A percentile compares a stretch with the other conserved stretches of the same genome.
These are phyloP conservation scores for Standfussiana lucernea DNA, from an alignment of 2,888 invertebrate genomes.

Conservation along the genomic window DNA sequence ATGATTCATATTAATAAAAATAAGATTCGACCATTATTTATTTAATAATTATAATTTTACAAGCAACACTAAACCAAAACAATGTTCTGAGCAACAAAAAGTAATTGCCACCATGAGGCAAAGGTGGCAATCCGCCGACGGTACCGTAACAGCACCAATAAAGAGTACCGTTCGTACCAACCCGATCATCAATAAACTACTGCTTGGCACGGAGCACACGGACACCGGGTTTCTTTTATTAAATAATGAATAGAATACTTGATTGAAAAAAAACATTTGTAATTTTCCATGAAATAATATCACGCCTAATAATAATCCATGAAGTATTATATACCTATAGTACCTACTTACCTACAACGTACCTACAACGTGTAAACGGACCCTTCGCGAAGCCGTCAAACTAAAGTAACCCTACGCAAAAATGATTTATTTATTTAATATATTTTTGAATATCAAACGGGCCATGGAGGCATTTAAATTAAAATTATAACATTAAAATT, in stretches of 20 bases:
- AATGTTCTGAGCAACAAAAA: slow-evolving; percentile 1
- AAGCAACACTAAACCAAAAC: background rate
- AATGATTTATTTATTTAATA: too few relatives aligned
- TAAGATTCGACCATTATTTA: background rate
- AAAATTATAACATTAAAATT: too few relatives aligned
- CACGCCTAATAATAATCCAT: too few relatives aligned
- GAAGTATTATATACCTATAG: too few relatives aligned
- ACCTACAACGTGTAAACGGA: too few relatives aligned
- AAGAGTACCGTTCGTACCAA: slow-evolving; percentile 12
- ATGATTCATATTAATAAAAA: background rate
- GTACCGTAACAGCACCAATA: slow-evolving; percentile 7
- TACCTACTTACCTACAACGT: too few relatives aligned
- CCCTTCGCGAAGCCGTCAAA: too few relatives aligned
- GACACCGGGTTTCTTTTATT: slow-evolving; percentile 4
- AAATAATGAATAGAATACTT: background rate
- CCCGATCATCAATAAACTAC: slow-evolving; percentile 16
- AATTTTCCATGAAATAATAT: background rate
- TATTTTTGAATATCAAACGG: too few relatives aligned
- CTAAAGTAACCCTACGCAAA: too few relatives aligned
- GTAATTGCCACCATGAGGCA: background rate
- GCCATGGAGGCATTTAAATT: too few relatives aligned
- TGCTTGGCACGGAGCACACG: slow-evolving; percentile 29
- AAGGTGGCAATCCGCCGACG: background rate
- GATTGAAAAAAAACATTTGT: background rate
- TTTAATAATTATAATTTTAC: background rate